Base-by-base conservation (phyloP, 1,140 invertebrate species). In the Aphelenchoides besseyi region DNA sequence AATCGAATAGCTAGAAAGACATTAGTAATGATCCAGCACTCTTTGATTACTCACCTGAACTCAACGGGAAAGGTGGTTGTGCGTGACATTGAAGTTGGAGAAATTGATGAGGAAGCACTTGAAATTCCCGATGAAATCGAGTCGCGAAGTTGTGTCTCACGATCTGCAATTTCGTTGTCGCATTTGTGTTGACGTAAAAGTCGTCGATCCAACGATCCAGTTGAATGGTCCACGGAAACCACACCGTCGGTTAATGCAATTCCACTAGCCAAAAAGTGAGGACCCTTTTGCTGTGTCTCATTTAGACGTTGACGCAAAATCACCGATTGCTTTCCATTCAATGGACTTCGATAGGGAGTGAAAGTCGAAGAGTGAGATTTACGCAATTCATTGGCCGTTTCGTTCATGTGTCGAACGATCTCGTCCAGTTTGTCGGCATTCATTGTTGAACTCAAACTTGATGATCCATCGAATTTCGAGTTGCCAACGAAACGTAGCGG, bases 41-140 rank as follows among this genome's bases (percentile, higher is more conserved):
- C n/a, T n/a, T n/a, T n/a, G n/a, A 59, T 8, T 8, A 18, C 18
- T 18, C 18, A 59, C 55, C 32, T 59, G 55, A 8, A 59, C 32
- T 59, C 69, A 5, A 70, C 69, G 16, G 69, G 69, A 52, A 70
- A 70, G 16, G 69, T 70, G n/a, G 69, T 70, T 33, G 69, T 70
- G 2, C 64, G 30, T 35, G 30, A 68, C 9, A 64, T 64, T 29
- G 18, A 26, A 62, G 37, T 29, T 52, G 68, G 63, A 16, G 63
- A 66, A 66, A 0, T 66, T 18, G 55, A 59, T 8, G 36, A 66
- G 63, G 63, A 66, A 29, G 63, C 63, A 30, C 63, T 66, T 2
- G 63, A 66, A 32, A 66, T 29, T 1, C 63, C 63, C 26, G 63
- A 66, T 29, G 63, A 66, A 33, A 37, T 30, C 32, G 68, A 70